A percentile compares a stretch with the other conserved stretches of the same genome.
Evolutionary conservation across 2,888 invertebrate species (phyloP).

Genomic region (Spatulosminthurus flaviceps): DNA sequence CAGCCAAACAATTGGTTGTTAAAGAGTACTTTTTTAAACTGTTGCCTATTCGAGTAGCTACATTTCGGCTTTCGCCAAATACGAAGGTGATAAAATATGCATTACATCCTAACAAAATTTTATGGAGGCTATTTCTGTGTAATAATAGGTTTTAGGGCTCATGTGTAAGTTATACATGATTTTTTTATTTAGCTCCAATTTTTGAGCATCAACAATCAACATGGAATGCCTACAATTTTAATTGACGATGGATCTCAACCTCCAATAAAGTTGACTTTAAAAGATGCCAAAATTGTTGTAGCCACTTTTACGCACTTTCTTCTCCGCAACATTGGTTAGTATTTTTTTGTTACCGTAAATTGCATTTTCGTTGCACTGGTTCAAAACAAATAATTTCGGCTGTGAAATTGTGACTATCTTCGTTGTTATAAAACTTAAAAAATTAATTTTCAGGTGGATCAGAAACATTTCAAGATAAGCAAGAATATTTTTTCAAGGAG

Average conservation of each 20-base stretch:
- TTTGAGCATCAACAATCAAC: conserved; percentile 71
- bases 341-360: neutral
- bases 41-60: conserved; percentile 89
- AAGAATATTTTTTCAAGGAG: conserved; percentile 82
- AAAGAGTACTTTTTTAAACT: conserved; percentile 93
- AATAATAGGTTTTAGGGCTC: too few species aligned
- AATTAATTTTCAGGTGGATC: conserved; percentile 76
- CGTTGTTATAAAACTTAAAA: conserved; percentile 16
- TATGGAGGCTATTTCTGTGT: too few species aligned
- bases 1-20: conserved; percentile 89
- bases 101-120: too few species aligned
- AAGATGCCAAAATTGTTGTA: conserved; percentile 88
- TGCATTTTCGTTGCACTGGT: neutral
- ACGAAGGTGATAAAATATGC: conserved; percentile 92
- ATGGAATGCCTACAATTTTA: conserved; percentile 74
- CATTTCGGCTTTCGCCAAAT: conserved; percentile 91
- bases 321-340: conserved; percentile 82
- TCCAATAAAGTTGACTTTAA: conserved; percentile 81
- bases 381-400: too few species aligned
- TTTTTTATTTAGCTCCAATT: conserved; percentile 74
- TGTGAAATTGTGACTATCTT: too few species aligned
- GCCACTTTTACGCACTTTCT: conserved; percentile 92
- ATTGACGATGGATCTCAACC: conserved; percentile 93
- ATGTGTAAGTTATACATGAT: neutral
- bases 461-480: conserved; percentile 83